Evolutionary conservation across 1,140 invertebrate species (phyloP).

Genomic region (Melipona quadrifasciata): DNA sequence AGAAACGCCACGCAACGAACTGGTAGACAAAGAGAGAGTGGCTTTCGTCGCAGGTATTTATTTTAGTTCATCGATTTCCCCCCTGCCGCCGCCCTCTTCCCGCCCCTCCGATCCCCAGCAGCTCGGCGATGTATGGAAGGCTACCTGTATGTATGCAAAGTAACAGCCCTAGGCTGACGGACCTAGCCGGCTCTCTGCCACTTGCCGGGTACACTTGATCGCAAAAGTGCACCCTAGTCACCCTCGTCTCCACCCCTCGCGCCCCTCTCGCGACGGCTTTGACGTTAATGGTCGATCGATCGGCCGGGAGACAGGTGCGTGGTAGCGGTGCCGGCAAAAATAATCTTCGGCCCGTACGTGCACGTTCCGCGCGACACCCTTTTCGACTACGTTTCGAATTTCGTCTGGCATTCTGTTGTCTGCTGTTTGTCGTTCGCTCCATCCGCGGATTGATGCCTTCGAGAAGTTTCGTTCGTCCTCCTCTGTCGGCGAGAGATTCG

Average conservation of each 20-base stretch:
- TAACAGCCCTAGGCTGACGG: constrained; percentile 63
- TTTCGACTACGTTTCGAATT: constrained; percentile 37
- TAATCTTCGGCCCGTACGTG: constrained; percentile 50
- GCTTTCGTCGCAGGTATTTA: constrained; percentile 63
- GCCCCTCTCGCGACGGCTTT: constrained; percentile 53
- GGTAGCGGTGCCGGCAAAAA: constrained; percentile 56
- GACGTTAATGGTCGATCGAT: constrained; percentile 69
- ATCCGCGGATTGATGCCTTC: not conserved
- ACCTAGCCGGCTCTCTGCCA: constrained; percentile 57
- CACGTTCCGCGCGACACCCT: not conserved
- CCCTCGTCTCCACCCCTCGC: not conserved
- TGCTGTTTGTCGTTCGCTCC: not conserved
- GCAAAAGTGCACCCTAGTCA: constrained; percentile 58
- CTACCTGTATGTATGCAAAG: constrained; percentile 62
- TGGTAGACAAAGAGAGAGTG: constrained; percentile 9
- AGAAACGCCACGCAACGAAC: not conserved
- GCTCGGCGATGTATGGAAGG: constrained; percentile 43
- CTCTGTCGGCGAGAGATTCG: too few relatives aligned
- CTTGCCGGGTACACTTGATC: constrained; percentile 59
- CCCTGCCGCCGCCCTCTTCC: too few relatives aligned
- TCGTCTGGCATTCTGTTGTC: constrained; percentile 2
- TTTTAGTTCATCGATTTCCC: constrained; percentile 69
- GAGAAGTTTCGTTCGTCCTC: not conserved
- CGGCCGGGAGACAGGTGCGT: constrained; percentile 60
- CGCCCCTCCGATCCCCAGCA: not conserved